Evolutionary conservation across 2,113 vertebrate species (phyloP).

Genomic region (Montifringilla adamsi): DNA sequence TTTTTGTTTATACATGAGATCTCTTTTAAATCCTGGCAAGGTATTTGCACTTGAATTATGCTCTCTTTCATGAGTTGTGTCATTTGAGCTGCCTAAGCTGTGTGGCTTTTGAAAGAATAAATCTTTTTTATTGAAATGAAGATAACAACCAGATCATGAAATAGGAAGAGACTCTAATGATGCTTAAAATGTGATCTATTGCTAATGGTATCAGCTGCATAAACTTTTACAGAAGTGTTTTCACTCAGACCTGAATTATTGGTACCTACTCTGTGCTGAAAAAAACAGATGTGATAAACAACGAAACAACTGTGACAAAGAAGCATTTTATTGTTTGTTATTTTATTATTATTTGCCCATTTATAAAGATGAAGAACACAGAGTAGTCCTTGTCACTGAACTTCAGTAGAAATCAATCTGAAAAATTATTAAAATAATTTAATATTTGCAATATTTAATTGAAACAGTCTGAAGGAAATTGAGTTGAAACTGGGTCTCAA

Average conservation of each 20-base stretch:
- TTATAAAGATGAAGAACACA: slow-evolving; percentile 21
- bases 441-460: not conserved
- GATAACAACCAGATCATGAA: slow-evolving; percentile 3
- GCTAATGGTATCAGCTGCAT: not conserved
- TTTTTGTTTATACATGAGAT: not conserved
- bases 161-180: not conserved
- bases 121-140: slow-evolving; percentile 38
- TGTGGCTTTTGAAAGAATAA: not conserved
- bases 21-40: not conserved
- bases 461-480: not conserved
- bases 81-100: not conserved
- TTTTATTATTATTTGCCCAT: slow-evolving; percentile 45
- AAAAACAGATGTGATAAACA: slow-evolving; percentile 52
- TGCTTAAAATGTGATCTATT: slow-evolving; percentile 59
- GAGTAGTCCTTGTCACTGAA: not conserved
- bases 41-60: not conserved
- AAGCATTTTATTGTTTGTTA: slow-evolving; percentile 9
- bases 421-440: slow-evolving; percentile 36
- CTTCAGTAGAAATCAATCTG: not conserved
- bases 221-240: slow-evolving; percentile 55
- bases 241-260: slow-evolving; percentile 62
- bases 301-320: not conserved
- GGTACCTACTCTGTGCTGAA: not conserved
- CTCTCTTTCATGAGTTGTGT: not conserved
- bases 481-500: not conserved